phyloP scores from a whole-genome alignment of 2,113 vertebrate species.

The Melospiza melodia region DNA sequence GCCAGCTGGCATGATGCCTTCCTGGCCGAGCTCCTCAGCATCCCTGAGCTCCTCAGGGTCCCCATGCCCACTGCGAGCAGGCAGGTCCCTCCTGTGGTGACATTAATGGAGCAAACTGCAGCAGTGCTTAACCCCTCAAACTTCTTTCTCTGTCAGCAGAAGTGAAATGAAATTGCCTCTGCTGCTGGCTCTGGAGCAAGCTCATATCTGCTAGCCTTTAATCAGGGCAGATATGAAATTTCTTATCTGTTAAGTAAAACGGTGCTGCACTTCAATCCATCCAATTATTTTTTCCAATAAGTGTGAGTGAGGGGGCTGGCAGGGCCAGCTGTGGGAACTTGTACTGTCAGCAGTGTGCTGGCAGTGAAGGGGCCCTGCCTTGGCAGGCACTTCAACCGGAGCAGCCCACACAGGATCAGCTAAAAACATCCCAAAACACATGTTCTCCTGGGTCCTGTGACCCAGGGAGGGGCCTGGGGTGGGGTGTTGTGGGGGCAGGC shows the following conservation, averaged over 20 bases:
- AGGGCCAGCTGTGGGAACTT: background rate
- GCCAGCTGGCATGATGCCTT: accelerated
- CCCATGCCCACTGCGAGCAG: background rate
- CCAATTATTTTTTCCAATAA: constrained; percentile 64
- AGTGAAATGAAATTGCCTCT: constrained; percentile 55
- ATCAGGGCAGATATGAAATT: constrained; percentile 60
- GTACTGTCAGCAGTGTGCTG: background rate
- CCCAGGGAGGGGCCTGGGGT: background rate
- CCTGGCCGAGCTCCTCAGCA: background rate
- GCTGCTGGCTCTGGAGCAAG: background rate
- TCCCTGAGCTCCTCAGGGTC: background rate
- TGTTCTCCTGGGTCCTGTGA: accelerated
- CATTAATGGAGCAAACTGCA: background rate
- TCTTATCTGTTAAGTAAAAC: constrained; percentile 63
- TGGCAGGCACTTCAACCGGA: background rate
- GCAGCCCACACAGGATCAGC: background rate
- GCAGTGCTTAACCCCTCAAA: background rate
- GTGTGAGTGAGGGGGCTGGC: background rate
- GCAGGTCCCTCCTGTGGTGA: background rate
- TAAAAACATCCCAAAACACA: background rate
- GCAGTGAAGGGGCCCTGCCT: background rate
- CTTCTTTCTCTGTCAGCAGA: constrained; percentile 25
- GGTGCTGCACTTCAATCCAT: constrained; percentile 54
- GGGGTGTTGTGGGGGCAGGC: background rate
- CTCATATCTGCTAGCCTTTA: constrained; percentile 40